Evolutionary conservation across 2,113 vertebrate genomes (phyloP).

Genomic region (Salvelinus sp.): DNA sequence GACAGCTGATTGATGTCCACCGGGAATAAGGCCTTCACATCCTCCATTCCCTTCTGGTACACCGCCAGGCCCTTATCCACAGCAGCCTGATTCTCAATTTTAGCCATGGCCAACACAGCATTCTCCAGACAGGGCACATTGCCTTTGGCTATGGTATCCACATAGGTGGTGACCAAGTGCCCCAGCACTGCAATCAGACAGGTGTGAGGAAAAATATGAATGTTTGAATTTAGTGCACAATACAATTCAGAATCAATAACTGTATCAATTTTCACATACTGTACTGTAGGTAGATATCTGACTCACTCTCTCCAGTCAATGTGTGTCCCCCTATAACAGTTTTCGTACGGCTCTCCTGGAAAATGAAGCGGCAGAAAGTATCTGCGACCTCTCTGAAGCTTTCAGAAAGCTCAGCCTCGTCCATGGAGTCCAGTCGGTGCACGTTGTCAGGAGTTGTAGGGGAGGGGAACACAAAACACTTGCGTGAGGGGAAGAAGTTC

Average conservation of each 20-base stretch:
- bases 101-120: slow-evolving; percentile 47
- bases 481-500: slow-evolving; percentile 57
- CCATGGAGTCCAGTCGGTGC: slow-evolving; percentile 44
- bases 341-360: slow-evolving; percentile 40
- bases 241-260: too few relatives aligned
- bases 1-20: slow-evolving; percentile 49
- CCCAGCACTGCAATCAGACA: slow-evolving; percentile 50
- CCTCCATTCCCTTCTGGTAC: slow-evolving; percentile 58
- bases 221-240: too few relatives aligned
- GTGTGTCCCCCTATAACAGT: slow-evolving; percentile 48
- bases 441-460: slow-evolving; percentile 51
- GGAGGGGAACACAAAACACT: slow-evolving; percentile 53
- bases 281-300: background rate
- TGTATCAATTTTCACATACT: too few relatives aligned
- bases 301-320: slow-evolving; percentile 59
- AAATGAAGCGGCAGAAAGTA: slow-evolving; percentile 54
- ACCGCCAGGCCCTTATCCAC: slow-evolving; percentile 50
- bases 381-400: slow-evolving; percentile 37
- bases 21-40: slow-evolving; percentile 40
- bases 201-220: too few relatives aligned
- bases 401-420: slow-evolving; percentile 30
- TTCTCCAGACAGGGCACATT: slow-evolving; percentile 61
- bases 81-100: slow-evolving; percentile 44
- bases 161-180: slow-evolving; percentile 50
- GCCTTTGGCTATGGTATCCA: slow-evolving; percentile 57